Evolutionary conservation across 2,113 vertebrate genomes (phyloP), one percentile per base, ranked within the genome.

Genomic region (Chloebia gouldiae): DNA sequence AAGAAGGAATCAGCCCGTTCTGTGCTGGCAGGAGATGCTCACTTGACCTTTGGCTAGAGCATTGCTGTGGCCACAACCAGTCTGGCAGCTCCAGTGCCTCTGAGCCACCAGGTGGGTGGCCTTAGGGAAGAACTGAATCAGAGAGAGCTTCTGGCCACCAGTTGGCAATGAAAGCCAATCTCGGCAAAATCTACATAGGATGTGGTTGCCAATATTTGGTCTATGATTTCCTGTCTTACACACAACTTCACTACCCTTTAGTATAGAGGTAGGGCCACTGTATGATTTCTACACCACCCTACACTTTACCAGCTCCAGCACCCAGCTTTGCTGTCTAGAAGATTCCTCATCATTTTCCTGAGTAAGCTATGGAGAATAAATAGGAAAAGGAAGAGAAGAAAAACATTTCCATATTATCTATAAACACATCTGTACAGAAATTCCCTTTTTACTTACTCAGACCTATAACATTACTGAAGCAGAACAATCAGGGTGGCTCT

Each of bases 91-190:
- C 49, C 51, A 68, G 51, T 30, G 83, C 54, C 78, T 78, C 69
- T 20, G 73, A 81, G 60, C 60, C 73, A 83, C 60, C 88, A 92
- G 69, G 77, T 81, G 86, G 73, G 90, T 91, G 80, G 95, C 77
- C 95, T 50, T 33, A 22, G 42, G 66, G 73, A 94, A 89, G 11
- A 53, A 56, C 24, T 63, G 81, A 92, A 76, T 93, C 68, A 81
- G 70, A 84, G 54, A 15, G 7, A 72, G 40, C 27, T 87, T 77
- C 84, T 93, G 78, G 91, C 44, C 42, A 76, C 68, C 86, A 40
- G 45, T 14, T 81, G 66, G 84, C 56, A 92, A 93, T 71, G 80
- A 86, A 76, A 91, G 59, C 25, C 70, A 68, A 47, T 79, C 82
- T 84, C 47, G 23, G 81, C 68, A 77, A 88, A 95, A 82, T 66